phyloP scores from a whole-genome alignment of 1,140 invertebrate genomes.

The Camponotus floridanus region DNA sequence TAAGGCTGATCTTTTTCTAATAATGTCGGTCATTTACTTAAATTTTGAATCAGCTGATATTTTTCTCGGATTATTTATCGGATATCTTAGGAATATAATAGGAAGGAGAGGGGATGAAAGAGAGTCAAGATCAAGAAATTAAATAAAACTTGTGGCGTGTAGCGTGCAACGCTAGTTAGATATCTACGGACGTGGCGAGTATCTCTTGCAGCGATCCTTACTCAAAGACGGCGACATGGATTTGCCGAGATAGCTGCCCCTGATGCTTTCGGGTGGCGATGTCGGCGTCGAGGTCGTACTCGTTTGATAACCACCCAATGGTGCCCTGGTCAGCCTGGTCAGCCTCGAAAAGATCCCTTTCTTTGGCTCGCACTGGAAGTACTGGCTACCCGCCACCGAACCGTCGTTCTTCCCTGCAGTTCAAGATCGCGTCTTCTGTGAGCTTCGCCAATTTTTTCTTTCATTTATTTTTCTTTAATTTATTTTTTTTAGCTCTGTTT shows the following conservation, averaged over 20 bases:
- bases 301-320: slow-evolving; percentile 83
- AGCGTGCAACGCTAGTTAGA: slow-evolving; percentile 34
- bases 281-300: slow-evolving; percentile 83
- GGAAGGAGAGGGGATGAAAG: not conserved
- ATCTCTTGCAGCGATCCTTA: slow-evolving; percentile 82
- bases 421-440: slow-evolving; percentile 14
- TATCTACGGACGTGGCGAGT: slow-evolving; percentile 70
- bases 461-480: no score
- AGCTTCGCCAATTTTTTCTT: not conserved
- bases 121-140: not conserved
- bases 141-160: slow-evolving; percentile 9
- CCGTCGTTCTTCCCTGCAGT: slow-evolving; percentile 97
- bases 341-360: slow-evolving; percentile 97
- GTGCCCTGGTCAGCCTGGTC: slow-evolving; percentile 93
- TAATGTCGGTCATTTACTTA: not conserved
- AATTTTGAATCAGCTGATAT: not conserved
- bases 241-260: slow-evolving; percentile 77
- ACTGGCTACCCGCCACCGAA: slow-evolving; percentile 95
- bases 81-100: no score
- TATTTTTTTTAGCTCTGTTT: not conserved
- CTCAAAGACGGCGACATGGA: slow-evolving; percentile 83
- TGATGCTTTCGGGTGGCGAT: slow-evolving; percentile 78
- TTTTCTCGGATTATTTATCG: not conserved
- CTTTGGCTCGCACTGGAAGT: slow-evolving; percentile 98
- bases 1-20: not conserved